Percentiles rank a stretch among this genome's conserved stretches.
Conservation (phyloP, 2,888 invertebrate genomes). For the Dasysyrphus tricinctus region DNA sequence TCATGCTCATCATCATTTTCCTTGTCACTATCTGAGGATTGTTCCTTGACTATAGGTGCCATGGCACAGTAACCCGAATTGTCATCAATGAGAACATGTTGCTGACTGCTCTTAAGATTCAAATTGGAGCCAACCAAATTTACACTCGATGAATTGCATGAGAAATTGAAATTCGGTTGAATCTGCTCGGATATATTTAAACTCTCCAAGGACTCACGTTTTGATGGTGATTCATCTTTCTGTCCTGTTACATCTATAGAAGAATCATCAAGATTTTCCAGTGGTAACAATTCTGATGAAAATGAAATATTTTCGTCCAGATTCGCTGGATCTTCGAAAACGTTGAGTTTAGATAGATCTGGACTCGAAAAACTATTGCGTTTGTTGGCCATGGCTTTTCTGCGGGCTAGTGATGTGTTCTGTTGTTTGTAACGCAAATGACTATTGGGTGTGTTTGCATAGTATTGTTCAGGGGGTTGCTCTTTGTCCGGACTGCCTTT, state of each 20-base stretch:
- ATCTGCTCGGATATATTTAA: conserved; percentile 82
- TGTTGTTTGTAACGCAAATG: conserved; percentile 56
- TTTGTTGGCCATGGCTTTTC: conserved; percentile 75
- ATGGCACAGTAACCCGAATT: conserved; percentile 82
- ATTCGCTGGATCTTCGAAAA: conserved; percentile 78
- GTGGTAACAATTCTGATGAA: conserved; percentile 77
- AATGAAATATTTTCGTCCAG: conserved; percentile 76
- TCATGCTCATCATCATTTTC: conserved; percentile 72
- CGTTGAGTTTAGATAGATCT: conserved; percentile 82
- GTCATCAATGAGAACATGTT: conserved; percentile 80
- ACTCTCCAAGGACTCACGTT: conserved; percentile 78
- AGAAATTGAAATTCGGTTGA: conserved; percentile 82
- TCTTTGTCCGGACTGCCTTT: conserved; percentile 52
- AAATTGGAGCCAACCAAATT: conserved; percentile 82
- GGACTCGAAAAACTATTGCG: conserved; percentile 83
- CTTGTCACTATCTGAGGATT: conserved; percentile 46
- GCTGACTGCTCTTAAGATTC: conserved; percentile 76
- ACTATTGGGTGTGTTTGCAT: conserved; percentile 53
- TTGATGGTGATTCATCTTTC: conserved; percentile 25
- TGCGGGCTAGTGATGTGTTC: conserved; percentile 39
- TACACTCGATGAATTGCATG: conserved; percentile 81
- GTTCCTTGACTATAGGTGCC: conserved; percentile 81
- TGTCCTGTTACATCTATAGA: neutral
- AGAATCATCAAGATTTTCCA: conserved; percentile 78
- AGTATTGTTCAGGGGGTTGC: conserved; percentile 30